phyloP scores from a whole-genome alignment of 1,140 invertebrate genomes.

The Agraylea sexmaculata region DNA sequence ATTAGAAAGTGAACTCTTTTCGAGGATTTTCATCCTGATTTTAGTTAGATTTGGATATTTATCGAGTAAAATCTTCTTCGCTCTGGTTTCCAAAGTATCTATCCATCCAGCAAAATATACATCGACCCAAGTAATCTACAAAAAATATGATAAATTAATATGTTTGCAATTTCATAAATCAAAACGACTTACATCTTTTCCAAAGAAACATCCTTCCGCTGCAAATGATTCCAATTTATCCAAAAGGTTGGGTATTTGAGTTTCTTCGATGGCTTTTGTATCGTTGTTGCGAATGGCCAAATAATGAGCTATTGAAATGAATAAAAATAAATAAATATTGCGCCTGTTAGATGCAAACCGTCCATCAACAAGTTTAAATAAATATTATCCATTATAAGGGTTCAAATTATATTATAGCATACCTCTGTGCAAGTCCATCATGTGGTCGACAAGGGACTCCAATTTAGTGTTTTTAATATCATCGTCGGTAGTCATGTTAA shows the following conservation, averaged over 20 bases:
- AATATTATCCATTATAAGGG: not conserved
- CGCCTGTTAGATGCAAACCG: not conserved
- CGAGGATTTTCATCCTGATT: constrained; percentile 41
- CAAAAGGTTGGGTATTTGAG: constrained; percentile 10
- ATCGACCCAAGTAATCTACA: constrained; percentile 54
- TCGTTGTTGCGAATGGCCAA: not conserved
- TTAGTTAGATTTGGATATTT: constrained; percentile 44
- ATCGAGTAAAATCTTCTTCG: constrained; percentile 41
- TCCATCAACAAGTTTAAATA: constrained; percentile 5
- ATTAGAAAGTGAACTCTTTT: constrained; percentile 45
- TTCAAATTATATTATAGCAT: constrained; percentile 12
- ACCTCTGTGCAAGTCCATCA: constrained; percentile 43
- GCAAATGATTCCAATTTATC: constrained; percentile 15
- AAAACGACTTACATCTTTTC: constrained; percentile 11
- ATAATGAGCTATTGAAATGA: not conserved
- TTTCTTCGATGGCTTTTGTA: constrained; percentile 3
- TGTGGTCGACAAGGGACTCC: constrained; percentile 50
- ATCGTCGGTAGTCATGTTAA: constrained; percentile 48
- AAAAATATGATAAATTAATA: constrained; percentile 22
- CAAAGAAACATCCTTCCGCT: constrained; percentile 10
- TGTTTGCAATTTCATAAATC: not conserved
- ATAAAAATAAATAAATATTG: not conserved
- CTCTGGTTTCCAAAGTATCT: constrained; percentile 41
- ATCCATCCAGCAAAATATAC: constrained; percentile 47
- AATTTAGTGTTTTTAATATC: constrained; percentile 55